These are phyloP conservation scores for Tigriopus japonicus DNA, from an alignment of 1,140 invertebrate species.

Conservation along the genomic window DNA sequence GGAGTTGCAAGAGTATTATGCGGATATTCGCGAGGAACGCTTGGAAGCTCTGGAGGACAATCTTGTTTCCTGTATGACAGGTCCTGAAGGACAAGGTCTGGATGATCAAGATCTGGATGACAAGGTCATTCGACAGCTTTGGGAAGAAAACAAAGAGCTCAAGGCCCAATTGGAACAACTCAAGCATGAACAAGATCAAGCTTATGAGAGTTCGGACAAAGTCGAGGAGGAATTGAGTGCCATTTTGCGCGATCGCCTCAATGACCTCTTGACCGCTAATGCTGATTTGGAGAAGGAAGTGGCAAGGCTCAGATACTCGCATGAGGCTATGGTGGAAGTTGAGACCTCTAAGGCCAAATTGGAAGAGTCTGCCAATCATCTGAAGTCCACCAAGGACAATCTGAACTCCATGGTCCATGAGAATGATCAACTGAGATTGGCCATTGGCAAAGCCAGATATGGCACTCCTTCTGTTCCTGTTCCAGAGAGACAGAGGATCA, in stretches of 20 bases:
- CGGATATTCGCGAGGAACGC: background rate
- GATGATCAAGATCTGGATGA: background rate
- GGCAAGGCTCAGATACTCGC: background rate
- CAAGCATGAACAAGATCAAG: background rate
- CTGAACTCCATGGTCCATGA: background rate
- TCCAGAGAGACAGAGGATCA: background rate
- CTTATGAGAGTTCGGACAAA: background rate
- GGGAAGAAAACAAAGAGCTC: background rate
- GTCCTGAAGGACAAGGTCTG: background rate
- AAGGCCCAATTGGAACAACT: background rate
- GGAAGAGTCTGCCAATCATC: background rate
- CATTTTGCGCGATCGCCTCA: conserved; percentile 6
- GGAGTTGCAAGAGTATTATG: background rate
- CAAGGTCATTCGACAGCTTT: background rate
- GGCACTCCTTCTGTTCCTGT: background rate
- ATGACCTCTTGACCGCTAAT: conserved; percentile 4
- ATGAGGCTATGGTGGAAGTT: background rate
- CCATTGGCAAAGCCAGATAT: background rate
- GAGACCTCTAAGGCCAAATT: background rate
- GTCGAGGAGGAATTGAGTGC: background rate
- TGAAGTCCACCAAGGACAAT: background rate
- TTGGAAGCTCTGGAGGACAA: background rate
- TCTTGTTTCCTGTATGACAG: background rate
- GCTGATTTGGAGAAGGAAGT: conserved; percentile 7
- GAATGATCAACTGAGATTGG: background rate